A percentile compares a stretch with the other conserved stretches of the same genome.
Evolutionary conservation across 2,113 vertebrate genomes (phyloP).

Genomic region (Odontesthes bonariensis): DNA sequence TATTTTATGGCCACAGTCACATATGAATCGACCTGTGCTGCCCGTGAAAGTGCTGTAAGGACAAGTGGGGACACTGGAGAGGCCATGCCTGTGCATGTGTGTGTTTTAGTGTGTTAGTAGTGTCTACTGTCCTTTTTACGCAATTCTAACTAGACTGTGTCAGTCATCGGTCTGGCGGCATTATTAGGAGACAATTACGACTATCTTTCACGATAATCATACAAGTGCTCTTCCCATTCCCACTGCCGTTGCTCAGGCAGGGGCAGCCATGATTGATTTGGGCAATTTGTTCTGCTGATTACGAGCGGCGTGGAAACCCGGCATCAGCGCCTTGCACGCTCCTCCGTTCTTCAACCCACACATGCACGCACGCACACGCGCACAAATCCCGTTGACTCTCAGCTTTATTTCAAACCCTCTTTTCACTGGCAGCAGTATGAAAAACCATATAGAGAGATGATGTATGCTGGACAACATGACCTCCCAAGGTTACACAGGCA

Average conservation of each 20-base stretch:
- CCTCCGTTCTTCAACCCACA: slow-evolving; percentile 32
- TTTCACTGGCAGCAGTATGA: slow-evolving; percentile 14
- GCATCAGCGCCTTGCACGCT: slow-evolving; percentile 48
- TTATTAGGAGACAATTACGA: slow-evolving; percentile 82
- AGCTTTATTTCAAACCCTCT: slow-evolving; percentile 46
- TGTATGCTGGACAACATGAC: slow-evolving; percentile 65
- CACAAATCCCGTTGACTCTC: slow-evolving; percentile 26
- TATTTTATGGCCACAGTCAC: slow-evolving; percentile 65
- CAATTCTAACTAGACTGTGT: slow-evolving; percentile 76
- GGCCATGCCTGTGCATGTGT: background rate
- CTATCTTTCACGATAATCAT: slow-evolving; percentile 86
- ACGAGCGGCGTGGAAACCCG: slow-evolving; percentile 70
- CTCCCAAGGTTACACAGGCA: slow-evolving; percentile 60
- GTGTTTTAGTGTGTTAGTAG: background rate
- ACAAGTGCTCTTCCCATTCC: slow-evolving; percentile 75
- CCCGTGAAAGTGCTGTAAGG: slow-evolving; percentile 50
- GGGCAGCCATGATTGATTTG: slow-evolving; percentile 83
- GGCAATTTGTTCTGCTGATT: slow-evolving; percentile 86
- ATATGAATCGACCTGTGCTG: slow-evolving; percentile 63
- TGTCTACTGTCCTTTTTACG: slow-evolving; percentile 65
- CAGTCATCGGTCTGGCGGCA: slow-evolving; percentile 74
- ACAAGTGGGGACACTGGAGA: background rate
- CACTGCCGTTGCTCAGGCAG: slow-evolving; percentile 61
- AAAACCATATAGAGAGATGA: slow-evolving; percentile 58
- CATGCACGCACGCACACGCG: slow-evolving; percentile 29